These are phyloP conservation scores for Melieria omissa DNA, from an alignment of 2,888 invertebrate species.

Conservation along the genomic window DNA sequence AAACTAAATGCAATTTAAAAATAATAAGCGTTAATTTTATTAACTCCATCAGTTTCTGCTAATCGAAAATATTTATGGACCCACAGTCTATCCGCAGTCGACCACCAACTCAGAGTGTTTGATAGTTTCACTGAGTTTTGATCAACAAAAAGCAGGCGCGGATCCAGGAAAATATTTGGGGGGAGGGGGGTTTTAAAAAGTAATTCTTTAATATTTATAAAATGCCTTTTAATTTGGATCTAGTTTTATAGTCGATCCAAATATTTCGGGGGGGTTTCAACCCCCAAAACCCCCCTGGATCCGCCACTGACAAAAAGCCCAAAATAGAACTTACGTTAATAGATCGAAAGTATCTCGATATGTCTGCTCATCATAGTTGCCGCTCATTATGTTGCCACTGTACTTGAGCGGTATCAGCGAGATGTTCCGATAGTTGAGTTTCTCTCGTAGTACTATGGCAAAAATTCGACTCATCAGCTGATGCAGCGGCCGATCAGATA, in stretches of 20 bases:
- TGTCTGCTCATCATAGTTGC: conserved; percentile 42
- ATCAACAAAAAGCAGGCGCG: neutral
- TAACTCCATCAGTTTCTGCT: neutral
- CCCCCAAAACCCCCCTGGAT: no score
- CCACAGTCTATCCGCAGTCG: no score
- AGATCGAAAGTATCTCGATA: conserved; percentile 43
- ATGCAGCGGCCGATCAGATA: conserved; percentile 70
- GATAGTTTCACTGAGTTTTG: no score
- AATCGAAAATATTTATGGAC: neutral
- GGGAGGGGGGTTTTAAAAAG: no score
- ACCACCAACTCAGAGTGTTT: no score
- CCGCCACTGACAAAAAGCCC: neutral
- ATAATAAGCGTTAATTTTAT: neutral
- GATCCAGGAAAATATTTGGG: no score
- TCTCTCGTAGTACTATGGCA: conserved; percentile 70
- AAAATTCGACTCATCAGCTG: conserved; percentile 71
- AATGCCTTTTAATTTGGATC: no score
- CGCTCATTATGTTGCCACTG: conserved; percentile 33
- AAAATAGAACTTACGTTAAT: conserved; percentile 48
- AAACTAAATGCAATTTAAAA: neutral
- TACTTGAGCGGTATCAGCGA: conserved; percentile 61
- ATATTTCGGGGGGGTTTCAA: no score
- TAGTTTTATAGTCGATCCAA: no score
- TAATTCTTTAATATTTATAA: no score
- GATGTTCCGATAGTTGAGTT: conserved; percentile 67